A percentile compares a stretch with the other conserved stretches of the same genome.
These are phyloP conservation scores for Acrocephalus kingi DNA, from an alignment of 2,113 vertebrate genomes.

Conservation along the genomic window DNA sequence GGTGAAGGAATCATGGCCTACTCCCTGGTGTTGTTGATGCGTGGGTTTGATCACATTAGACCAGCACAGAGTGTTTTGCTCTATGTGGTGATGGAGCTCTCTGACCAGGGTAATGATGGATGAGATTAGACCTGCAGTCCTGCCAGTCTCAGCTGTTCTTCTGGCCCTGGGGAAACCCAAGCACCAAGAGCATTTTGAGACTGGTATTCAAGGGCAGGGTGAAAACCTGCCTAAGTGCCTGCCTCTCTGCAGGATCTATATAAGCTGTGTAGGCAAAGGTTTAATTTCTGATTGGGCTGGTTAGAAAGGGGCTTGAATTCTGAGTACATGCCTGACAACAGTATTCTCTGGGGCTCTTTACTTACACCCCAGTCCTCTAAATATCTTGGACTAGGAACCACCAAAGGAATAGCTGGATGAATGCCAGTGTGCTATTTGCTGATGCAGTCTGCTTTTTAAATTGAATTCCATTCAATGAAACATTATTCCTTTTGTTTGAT, in stretches of 20 bases:
- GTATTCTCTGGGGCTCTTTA: not conserved
- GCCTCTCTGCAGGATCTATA: not conserved
- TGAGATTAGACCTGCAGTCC: not conserved
- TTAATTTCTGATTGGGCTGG: not conserved
- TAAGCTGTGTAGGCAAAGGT: not conserved
- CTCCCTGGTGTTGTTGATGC: not conserved
- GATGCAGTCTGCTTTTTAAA: not conserved
- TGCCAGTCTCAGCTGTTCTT: not conserved
- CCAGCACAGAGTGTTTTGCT: not conserved
- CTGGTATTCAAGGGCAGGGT: rapidly evolving
- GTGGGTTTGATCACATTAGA: not conserved
- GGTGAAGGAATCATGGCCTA: not conserved
- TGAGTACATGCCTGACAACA: not conserved
- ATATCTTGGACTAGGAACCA: not conserved
- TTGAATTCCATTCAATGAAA: not conserved
- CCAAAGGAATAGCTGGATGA: not conserved
- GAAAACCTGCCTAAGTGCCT: not conserved
- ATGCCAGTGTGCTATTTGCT: not conserved
- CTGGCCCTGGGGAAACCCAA: not conserved
- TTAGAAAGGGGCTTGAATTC: not conserved
- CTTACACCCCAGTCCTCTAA: rapidly evolving
- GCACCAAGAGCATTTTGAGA: not conserved
- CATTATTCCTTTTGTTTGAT: not conserved
- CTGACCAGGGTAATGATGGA: not conserved
- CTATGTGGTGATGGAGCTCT: not conserved